A percentile compares a stretch with the other conserved stretches of the same genome.
phyloP scores from a whole-genome alignment of 2,888 invertebrate species.

The Diarsia brunnea region DNA sequence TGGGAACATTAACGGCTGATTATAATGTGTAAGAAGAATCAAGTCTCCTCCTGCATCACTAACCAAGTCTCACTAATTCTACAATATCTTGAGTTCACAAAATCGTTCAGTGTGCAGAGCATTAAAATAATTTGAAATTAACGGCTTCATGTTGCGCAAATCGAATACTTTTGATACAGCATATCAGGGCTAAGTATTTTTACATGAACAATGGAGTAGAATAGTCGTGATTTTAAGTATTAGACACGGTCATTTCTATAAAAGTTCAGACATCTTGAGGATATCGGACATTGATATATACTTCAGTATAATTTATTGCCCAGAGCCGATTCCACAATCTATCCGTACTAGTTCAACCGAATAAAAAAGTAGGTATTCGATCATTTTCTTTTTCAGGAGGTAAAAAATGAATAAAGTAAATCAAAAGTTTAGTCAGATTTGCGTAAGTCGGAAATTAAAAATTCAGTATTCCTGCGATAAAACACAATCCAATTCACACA shows the following conservation, averaged over 20 bases:
- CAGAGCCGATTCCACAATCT: background rate
- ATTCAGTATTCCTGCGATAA: conserved; percentile 3
- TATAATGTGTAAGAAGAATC: background rate
- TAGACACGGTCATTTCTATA: background rate
- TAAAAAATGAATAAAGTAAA: background rate
- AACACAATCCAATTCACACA: conserved; percentile 15
- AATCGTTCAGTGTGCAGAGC: conserved; percentile 15
- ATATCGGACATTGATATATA: background rate
- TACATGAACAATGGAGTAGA: background rate
- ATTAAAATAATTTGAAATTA: conserved; percentile 35
- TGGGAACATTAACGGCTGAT: background rate
- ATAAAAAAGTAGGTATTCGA: background rate
- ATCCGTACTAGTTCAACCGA: background rate
- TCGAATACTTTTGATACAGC: conserved; percentile 16
- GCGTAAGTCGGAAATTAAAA: background rate
- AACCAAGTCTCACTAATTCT: background rate
- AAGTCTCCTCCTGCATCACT: background rate
- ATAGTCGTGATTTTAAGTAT: background rate
- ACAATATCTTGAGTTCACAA: conserved; percentile 29
- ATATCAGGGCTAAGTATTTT: background rate
- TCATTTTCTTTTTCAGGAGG: background rate
- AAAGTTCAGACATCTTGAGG: background rate
- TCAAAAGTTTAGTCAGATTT: conserved; percentile 8
- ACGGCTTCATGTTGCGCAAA: conserved; percentile 1
- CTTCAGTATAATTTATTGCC: background rate